Conservation (phyloP, 2,113 vertebrate genomes). For the Nothoprocta pentlandii region DNA sequence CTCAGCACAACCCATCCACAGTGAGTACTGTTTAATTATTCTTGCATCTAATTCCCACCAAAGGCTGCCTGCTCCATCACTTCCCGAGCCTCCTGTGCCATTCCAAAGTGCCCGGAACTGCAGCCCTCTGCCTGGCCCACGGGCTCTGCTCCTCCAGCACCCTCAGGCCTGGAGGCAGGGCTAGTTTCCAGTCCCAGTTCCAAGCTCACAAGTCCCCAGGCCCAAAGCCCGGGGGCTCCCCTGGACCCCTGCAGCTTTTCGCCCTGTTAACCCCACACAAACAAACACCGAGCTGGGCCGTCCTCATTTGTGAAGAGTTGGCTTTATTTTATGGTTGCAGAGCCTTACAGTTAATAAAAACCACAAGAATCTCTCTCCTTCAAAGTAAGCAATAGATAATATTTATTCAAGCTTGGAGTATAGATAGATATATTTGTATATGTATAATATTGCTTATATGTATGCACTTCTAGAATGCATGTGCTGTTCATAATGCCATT, state of each 20-base stretch:
- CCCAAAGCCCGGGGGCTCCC: not conserved
- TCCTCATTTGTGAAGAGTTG: conserved; percentile 48
- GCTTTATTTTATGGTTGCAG: conserved; percentile 65
- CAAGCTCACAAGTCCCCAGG: not conserved
- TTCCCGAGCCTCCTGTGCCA: not conserved
- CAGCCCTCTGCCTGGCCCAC: not conserved
- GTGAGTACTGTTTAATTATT: not conserved
- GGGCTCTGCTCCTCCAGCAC: not conserved
- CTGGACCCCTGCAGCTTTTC: not conserved
- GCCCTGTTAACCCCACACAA: not conserved
- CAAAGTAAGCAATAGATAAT: conserved; percentile 42
- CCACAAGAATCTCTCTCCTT: conserved; percentile 66
- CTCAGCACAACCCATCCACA: not conserved
- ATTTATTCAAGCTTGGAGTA: conserved; percentile 65
- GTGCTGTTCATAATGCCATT: conserved; percentile 47
- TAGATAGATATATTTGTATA: not conserved
- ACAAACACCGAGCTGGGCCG: conserved; percentile 59
- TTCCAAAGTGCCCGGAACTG: not conserved
- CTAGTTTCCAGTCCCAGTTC: not conserved
- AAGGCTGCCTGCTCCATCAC: not conserved
- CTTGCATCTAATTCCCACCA: not conserved
- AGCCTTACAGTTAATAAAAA: conserved; percentile 69
- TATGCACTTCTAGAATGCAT: conserved; percentile 42
- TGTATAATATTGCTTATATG: conserved; percentile 46
- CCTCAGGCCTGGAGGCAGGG: not conserved